These are phyloP conservation scores for Alethe diademata DNA, from an alignment of 2,113 vertebrate genomes.

Conservation along the genomic window DNA sequence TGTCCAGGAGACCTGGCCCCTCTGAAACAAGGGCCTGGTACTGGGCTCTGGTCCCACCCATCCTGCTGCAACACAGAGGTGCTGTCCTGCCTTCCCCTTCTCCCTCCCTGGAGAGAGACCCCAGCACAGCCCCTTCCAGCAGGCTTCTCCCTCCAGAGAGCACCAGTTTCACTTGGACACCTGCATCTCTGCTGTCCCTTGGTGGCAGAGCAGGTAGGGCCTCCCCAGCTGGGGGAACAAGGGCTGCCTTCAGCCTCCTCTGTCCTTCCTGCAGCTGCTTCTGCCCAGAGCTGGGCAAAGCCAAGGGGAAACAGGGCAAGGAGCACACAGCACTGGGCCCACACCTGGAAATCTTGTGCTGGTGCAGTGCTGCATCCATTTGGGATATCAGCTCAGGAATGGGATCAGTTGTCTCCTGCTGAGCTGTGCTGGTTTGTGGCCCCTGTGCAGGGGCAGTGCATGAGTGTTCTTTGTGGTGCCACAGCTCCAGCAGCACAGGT, in stretches of 20 bases:
- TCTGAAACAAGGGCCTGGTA: background rate
- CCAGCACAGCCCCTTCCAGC: background rate
- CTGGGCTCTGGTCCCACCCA: background rate
- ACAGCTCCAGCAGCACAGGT: background rate
- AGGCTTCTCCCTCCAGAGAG: background rate
- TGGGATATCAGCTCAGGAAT: background rate
- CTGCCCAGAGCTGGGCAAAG: background rate
- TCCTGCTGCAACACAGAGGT: rapidly evolving
- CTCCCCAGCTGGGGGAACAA: background rate
- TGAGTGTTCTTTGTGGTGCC: background rate
- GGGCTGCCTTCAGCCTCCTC: background rate
- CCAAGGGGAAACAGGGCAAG: background rate
- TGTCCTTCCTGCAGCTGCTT: background rate
- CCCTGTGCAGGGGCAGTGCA: rapidly evolving
- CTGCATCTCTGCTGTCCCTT: background rate
- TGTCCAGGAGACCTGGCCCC: background rate
- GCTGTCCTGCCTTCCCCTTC: background rate
- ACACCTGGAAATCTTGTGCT: background rate
- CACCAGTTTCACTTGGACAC: background rate
- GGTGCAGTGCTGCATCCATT: background rate
- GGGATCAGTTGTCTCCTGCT: background rate
- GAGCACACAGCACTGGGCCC: background rate
- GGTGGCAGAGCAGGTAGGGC: background rate
- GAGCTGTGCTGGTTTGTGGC: background rate
- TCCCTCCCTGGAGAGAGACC: background rate